Evolutionary conservation across 2,888 invertebrate genomes (phyloP), one percentile per base, ranked within the genome.

Genomic region (Napeogenes inachia): DNA sequence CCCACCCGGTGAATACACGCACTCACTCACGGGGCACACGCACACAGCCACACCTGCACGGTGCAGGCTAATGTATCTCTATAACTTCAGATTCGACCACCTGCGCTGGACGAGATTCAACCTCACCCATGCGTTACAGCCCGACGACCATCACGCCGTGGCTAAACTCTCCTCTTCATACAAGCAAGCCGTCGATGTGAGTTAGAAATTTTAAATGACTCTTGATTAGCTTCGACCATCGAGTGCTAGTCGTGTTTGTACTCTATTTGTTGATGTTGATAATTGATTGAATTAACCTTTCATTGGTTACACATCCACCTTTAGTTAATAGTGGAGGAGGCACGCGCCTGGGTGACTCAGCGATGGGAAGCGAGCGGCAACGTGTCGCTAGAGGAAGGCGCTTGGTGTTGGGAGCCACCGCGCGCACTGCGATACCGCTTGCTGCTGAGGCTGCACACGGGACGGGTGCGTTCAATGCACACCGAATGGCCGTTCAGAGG

Each of bases 41-140:
- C 50, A 30, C 10, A 10, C 10, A 2, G 3, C 50, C 6, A 3
- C 50, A 3, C 50, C 8, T 8, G 2, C n/a, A 35, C n/a, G n/a
- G 13, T 33, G 12, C 55, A 33, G 35, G 3, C 33, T 30, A 12
- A 4, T 13, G 5, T n/a, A n/a, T 12, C 38, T 13, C 4, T 33
- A 8, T 42, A 10, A 42, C 12, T 3, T 13, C 70, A 80, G 87
- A 68, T 89, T 88, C 87, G 97, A 98, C 85, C 93, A 98, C 68
- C 91, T 96, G 56, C 93, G 94, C 54, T 98, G 98, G 96, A 94
- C 95, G 60, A 94, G 95, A 77, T 95, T 99, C 81, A 98, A 98
- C 78, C 92, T 91, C 66, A 94, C 95, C 21, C 96, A 98, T 80
- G 93, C 95, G 47, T 95, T 95, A 81, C 93, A 96, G 82, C 94